These are phyloP conservation scores for Brachynemurus nebulosus DNA, from an alignment of 2,888 invertebrate genomes.

Conservation along the genomic window DNA sequence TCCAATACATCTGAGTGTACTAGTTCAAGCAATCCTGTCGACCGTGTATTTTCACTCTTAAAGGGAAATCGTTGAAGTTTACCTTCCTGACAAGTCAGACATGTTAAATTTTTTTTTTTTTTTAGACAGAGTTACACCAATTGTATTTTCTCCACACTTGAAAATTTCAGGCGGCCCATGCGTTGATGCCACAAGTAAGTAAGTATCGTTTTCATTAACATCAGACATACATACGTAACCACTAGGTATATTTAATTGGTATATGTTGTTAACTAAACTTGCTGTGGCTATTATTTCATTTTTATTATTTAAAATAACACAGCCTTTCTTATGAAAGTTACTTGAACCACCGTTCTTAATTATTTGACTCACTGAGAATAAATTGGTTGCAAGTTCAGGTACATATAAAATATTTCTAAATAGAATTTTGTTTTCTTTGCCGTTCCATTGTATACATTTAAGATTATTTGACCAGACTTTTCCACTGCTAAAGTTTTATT, in stretches of 20 bases:
- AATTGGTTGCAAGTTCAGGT: slow-evolving; percentile 7
- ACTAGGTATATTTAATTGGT: neutral
- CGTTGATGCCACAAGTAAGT: slow-evolving; percentile 2
- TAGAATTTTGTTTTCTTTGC: neutral
- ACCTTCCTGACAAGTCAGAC: neutral
- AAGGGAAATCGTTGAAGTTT: neutral
- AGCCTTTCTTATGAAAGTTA: slow-evolving; percentile 1
- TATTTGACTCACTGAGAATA: slow-evolving; percentile 2
- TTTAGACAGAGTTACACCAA: neutral
- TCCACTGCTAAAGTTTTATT: too few relatives aligned
- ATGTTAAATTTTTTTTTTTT: neutral
- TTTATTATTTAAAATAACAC: neutral
- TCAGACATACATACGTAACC: neutral
- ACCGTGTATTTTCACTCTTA: neutral
- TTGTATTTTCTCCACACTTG: neutral
- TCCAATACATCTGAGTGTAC: neutral
- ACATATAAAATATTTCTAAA: slow-evolving; percentile 11
- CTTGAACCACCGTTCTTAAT: neutral
- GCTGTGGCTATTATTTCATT: neutral
- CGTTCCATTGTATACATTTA: too few relatives aligned
- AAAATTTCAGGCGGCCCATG: neutral
- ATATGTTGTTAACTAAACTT: neutral
- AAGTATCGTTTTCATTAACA: neutral
- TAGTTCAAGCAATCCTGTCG: neutral
- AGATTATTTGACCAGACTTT: too few relatives aligned